Percentiles rank a stretch among this genome's conserved stretches.
Conservation (phyloP, 2,888 invertebrate genomes). For the Julus scanicus region DNA sequence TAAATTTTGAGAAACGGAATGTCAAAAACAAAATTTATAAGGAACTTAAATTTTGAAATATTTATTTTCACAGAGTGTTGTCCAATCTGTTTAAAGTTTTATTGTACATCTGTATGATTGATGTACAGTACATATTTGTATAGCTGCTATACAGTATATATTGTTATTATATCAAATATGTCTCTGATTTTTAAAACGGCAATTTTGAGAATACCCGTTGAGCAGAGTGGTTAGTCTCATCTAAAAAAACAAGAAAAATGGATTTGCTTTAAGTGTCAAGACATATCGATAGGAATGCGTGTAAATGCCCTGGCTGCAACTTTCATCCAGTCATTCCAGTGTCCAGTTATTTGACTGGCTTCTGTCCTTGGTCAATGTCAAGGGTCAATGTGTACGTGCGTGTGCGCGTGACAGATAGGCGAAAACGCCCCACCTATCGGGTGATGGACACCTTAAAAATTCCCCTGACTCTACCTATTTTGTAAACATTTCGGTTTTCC, state of each 20-base stretch:
- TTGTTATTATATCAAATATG: background rate
- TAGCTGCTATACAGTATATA: background rate
- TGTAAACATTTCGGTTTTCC: slow-evolving; percentile 10
- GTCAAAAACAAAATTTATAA: no score
- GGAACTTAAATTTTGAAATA: no score
- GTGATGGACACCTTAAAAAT: slow-evolving; percentile 13
- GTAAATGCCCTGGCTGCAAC: background rate
- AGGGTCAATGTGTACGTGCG: slow-evolving; percentile 25
- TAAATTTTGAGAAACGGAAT: no score
- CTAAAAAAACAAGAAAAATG: background rate
- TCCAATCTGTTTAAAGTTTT: no score
- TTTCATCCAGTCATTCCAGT: no score
- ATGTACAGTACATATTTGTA: background rate
- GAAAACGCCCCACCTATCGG: slow-evolving; percentile 23
- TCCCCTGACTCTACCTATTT: slow-evolving; percentile 1
- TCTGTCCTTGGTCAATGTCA: slow-evolving; percentile 42
- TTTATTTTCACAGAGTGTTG: no score
- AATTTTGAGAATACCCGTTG: slow-evolving; percentile 17
- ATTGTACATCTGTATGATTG: background rate
- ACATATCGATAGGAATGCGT: slow-evolving; percentile 8
- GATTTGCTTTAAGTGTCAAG: background rate
- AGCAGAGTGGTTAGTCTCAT: background rate
- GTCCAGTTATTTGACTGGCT: slow-evolving; percentile 28
- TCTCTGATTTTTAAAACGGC: background rate
- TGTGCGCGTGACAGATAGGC: slow-evolving; percentile 14